Evolutionary conservation across 2,888 invertebrate genomes (phyloP), one percentile per base, ranked within the genome.

Genomic region (Mimachlamys varia): DNA sequence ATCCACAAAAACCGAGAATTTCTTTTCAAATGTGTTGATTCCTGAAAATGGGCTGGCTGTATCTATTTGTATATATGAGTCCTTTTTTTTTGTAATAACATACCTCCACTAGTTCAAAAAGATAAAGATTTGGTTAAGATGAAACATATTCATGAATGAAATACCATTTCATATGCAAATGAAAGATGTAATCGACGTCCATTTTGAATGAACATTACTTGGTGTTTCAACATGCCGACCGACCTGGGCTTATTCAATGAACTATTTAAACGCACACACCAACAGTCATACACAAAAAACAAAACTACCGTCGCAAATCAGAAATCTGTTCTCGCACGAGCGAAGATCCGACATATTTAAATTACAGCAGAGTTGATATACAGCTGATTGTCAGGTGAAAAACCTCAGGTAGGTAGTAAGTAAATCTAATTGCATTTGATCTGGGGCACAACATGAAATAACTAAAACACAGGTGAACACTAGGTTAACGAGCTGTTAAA

Each of bases 101-200:
- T 22, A 33, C 76, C 76, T 33, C 76, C 33, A 27, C 76, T 33
- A 33, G 27, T 33, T 33, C 27, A 27, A 4, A 76, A 33, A 76
- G 33, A 15, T 12, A 12, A 27, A 76, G 76, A 76, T 76, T 33
- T 12, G 33, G 76, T 27, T 33, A 13, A 76, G 76, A 76, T 76
- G 76, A 76, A 76, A 76, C 27, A 33, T 33, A 76, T 76, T 76
- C 76, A 76, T 76, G 76, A 76, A 76, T 76, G 76, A 76, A 76
- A 76, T 76, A 76, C 76, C 76, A 76, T 76, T 76, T 76, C 76
- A 76, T 76, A 76, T 76, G 76, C 76, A 33, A 76, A 76, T 76
- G 76, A 76, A 12, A 76, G 76, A 76, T 27, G 33, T 76, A 76
- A 76, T 76, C 76, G 27, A 33, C 33, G 15, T 76, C 13, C 76